These are phyloP conservation scores for Hoplostethus atlanticus DNA, from an alignment of 2,797 vertebrate species.

Conservation along the genomic window DNA sequence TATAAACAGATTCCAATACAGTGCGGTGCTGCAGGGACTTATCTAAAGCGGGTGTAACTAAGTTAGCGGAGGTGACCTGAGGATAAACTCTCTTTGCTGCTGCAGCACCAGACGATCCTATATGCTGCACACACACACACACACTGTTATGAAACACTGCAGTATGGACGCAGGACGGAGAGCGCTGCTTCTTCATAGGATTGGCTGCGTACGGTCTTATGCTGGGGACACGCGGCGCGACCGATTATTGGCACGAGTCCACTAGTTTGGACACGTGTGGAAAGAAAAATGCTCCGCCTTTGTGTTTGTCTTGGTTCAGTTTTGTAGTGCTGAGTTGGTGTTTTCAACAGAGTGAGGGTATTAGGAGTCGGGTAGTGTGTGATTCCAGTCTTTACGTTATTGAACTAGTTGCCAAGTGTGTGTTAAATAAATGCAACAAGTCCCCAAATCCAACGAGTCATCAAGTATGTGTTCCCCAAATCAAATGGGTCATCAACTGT, in stretches of 20 bases:
- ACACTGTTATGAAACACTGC: slow-evolving; percentile 53
- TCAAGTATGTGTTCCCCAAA: too few species aligned
- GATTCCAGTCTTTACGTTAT: too few species aligned
- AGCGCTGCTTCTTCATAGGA: slow-evolving; percentile 14
- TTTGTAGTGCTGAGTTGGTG: too few species aligned
- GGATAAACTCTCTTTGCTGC: slow-evolving; percentile 62
- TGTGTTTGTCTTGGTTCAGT: background rate
- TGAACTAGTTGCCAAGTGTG: too few species aligned
- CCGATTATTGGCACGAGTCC: background rate
- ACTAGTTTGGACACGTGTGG: too few species aligned
- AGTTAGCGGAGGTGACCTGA: slow-evolving; percentile 63
- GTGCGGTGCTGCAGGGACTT: slow-evolving; percentile 16
- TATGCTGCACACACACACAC: slow-evolving; percentile 32
- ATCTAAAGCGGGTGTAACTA: slow-evolving; percentile 38
- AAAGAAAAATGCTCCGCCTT: too few species aligned
- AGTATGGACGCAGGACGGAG: slow-evolving; percentile 41
- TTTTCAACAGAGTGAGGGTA: too few species aligned
- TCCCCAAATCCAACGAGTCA: too few species aligned
- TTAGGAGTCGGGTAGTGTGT: too few species aligned
- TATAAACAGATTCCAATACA: slow-evolving; percentile 40
- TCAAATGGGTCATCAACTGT: too few species aligned
- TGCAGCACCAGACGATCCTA: slow-evolving; percentile 50
- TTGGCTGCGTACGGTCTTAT: slow-evolving; percentile 45
- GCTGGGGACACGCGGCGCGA: slow-evolving; percentile 25
- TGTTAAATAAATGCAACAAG: too few species aligned